A percentile compares a stretch with the other conserved stretches of the same genome.
phyloP scores from a whole-genome alignment of 92 coral and sea anemone species.

The Zoanthus sansibaricus region DNA sequence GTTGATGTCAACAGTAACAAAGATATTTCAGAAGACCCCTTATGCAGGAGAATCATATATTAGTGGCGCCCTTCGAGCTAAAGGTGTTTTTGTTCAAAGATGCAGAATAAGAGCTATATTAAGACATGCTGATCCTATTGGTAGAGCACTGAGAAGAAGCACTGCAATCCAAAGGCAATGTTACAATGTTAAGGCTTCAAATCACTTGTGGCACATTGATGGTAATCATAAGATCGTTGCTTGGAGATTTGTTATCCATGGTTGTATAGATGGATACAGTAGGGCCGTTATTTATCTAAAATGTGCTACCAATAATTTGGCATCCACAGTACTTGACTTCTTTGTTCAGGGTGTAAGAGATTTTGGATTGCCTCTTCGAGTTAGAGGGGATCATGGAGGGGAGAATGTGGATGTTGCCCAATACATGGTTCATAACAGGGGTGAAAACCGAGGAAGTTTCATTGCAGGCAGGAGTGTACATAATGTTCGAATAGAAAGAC shows the following conservation, averaged over 20 bases:
- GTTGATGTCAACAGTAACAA: slow-evolving; percentile 40
- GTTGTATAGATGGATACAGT: slow-evolving; percentile 48
- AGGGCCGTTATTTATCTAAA: slow-evolving; percentile 44
- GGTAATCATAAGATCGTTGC: slow-evolving; percentile 66
- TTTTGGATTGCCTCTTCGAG: slow-evolving; percentile 33
- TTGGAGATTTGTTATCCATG: slow-evolving; percentile 58
- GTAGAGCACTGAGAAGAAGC: slow-evolving; percentile 65
- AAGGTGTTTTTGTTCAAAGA: slow-evolving; percentile 70
- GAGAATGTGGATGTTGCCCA: slow-evolving; percentile 46
- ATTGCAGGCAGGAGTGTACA: slow-evolving; percentile 49
- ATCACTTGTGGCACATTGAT: slow-evolving; percentile 70
- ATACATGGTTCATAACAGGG: slow-evolving; percentile 38
- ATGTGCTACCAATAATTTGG: slow-evolving; percentile 18
- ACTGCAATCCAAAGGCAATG: slow-evolving; percentile 61
- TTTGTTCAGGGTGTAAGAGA: slow-evolving; percentile 27
- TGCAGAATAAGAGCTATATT: slow-evolving; percentile 54
- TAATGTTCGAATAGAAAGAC: slow-evolving; percentile 42
- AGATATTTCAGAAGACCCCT: slow-evolving; percentile 62
- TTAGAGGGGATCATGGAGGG: slow-evolving; percentile 37
- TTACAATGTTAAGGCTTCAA: slow-evolving; percentile 68
- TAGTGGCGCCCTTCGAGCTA: slow-evolving; percentile 65
- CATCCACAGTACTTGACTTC: slow-evolving; percentile 15
- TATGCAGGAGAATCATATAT: slow-evolving; percentile 68
- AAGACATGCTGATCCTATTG: slow-evolving; percentile 52
- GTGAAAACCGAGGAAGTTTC: slow-evolving; percentile 39